Conservation (phyloP, 2,888 invertebrate species). For the Erebia palarica region DNA sequence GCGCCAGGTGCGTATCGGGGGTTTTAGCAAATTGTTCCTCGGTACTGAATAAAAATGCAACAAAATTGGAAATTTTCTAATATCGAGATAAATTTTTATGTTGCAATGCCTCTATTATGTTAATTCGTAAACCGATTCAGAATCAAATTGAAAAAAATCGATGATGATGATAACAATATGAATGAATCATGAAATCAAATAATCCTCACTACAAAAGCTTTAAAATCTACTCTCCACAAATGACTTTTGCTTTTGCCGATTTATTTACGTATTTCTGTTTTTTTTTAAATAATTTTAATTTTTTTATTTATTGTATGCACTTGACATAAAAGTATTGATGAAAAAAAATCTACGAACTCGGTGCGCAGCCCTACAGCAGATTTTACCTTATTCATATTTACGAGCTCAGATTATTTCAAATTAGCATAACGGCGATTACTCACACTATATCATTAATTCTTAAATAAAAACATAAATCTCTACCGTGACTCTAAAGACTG, state of each 20-base stretch:
- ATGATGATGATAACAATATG: too few species aligned
- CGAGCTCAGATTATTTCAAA: conserved; percentile 67
- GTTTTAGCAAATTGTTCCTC: conserved; percentile 37
- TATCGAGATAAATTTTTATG: too few species aligned
- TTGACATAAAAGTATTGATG: neutral
- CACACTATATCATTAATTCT: conserved; percentile 76
- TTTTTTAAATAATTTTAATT: neutral
- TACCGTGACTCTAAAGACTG: conserved; percentile 67
- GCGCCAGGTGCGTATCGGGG: conserved; percentile 70
- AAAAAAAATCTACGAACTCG: neutral
- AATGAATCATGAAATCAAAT: too few species aligned
- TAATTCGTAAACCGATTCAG: too few species aligned
- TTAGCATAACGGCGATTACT: conserved; percentile 78
- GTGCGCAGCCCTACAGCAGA: conserved; percentile 31
- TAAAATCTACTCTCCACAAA: too few species aligned
- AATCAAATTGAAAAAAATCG: too few species aligned
- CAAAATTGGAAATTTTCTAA: neutral
- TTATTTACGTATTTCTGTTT: neutral
- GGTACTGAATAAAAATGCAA: conserved; percentile 26
- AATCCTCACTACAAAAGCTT: too few species aligned
- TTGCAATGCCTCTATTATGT: too few species aligned
- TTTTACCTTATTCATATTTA: conserved; percentile 48
- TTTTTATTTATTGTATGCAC: neutral
- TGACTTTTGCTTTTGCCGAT: neutral
- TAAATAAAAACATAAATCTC: conserved; percentile 82